Evolutionary conservation across 2,888 invertebrate species (phyloP).

Genomic region (Eurytoma adleriae): DNA sequence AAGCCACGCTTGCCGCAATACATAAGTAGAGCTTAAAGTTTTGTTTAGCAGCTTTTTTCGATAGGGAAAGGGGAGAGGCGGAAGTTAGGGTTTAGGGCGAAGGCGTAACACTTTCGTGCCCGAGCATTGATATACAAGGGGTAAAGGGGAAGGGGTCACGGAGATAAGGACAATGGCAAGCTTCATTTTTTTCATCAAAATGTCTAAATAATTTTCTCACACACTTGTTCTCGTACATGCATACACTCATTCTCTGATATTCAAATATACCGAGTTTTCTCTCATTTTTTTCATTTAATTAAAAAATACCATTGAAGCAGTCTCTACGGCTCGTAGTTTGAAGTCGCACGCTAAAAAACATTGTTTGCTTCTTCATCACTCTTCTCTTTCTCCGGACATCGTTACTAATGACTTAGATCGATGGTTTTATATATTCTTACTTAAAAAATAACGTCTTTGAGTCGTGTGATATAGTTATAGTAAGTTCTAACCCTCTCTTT

Average conservation of each 20-base stretch:
- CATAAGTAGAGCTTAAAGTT: slow-evolving; percentile 33
- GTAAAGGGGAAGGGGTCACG: not conserved
- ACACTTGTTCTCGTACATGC: slow-evolving; percentile 39
- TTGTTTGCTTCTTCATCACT: slow-evolving; percentile 49
- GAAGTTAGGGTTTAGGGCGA: not conserved
- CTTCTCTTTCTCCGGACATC: slow-evolving; percentile 52
- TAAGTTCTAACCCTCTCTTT: slow-evolving; percentile 40
- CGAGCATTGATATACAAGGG: slow-evolving; percentile 39
- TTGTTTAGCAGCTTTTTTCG: slow-evolving; percentile 23
- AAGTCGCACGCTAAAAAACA: slow-evolving; percentile 42
- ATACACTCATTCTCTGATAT: slow-evolving; percentile 38
- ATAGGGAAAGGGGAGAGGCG: not conserved
- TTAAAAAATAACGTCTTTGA: slow-evolving; percentile 57
- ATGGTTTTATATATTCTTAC: slow-evolving; percentile 47
- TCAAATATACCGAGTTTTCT: slow-evolving; percentile 43
- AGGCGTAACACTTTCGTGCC: slow-evolving; percentile 19
- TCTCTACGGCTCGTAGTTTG: slow-evolving; percentile 45
- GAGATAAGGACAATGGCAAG: slow-evolving; percentile 39
- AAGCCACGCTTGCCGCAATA: slow-evolving; percentile 31
- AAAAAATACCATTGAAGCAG: slow-evolving; percentile 54
- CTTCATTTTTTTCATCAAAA: slow-evolving; percentile 39
- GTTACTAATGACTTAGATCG: slow-evolving; percentile 66
- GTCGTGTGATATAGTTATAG: slow-evolving; percentile 47
- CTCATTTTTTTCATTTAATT: slow-evolving; percentile 41
- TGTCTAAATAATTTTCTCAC: slow-evolving; percentile 27